phyloP scores from a whole-genome alignment of 1,140 invertebrate genomes.

The Trichoplusia ni region DNA sequence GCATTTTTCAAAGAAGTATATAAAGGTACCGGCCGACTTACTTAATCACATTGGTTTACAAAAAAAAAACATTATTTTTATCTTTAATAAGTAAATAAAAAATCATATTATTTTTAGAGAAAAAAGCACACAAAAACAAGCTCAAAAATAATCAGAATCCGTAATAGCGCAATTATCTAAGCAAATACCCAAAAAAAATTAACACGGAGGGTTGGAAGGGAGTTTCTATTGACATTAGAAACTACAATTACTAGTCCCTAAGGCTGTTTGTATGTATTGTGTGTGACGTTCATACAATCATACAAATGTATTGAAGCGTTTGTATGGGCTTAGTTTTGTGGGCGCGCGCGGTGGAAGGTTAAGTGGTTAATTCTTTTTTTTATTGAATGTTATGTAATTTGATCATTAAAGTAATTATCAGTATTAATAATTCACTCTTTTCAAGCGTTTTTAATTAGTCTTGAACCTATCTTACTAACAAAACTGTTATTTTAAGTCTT shows the following conservation, averaged over 20 bases:
- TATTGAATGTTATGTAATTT: too few species aligned
- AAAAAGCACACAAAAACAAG: background rate
- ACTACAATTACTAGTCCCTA: conserved; percentile 28
- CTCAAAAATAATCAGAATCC: background rate
- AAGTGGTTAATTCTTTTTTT: background rate
- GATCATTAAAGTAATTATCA: too few species aligned
- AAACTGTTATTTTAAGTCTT: too few species aligned
- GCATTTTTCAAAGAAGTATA: too few species aligned
- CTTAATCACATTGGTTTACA: too few species aligned
- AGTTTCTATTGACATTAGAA: conserved; percentile 18
- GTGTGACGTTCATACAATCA: background rate
- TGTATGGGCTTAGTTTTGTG: conserved; percentile 2
- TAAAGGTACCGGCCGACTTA: too few species aligned
- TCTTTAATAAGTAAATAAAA: too few species aligned
- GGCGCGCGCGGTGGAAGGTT: background rate
- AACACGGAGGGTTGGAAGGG: conserved; percentile 6
- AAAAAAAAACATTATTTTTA: too few species aligned
- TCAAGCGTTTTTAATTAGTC: too few species aligned
- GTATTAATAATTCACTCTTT: too few species aligned
- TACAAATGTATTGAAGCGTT: conserved; percentile 28
- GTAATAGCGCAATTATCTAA: conserved; percentile 20
- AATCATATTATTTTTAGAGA: too few species aligned
- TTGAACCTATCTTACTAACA: too few species aligned
- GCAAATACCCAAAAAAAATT: conserved; percentile 4
- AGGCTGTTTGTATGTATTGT: background rate